Base-by-base conservation (phyloP, 2,888 invertebrate species). In the Toxonevra muliebris region DNA sequence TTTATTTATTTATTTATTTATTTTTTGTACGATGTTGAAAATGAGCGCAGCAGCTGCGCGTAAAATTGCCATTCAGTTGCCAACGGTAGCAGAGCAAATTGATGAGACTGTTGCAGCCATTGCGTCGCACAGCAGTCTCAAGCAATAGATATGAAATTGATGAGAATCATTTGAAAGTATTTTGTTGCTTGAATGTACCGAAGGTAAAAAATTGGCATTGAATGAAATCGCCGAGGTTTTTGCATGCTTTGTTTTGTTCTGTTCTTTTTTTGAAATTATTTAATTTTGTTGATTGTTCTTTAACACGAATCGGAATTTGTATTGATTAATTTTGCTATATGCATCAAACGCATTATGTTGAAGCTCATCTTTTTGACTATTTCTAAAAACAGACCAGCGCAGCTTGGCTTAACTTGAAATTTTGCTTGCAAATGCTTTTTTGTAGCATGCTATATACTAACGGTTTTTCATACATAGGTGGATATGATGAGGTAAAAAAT, bases 41-140 rank as follows among this genome's bases (percentile, higher is more conserved):
- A 74, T 76, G 76, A 76, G 75, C 72, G 75, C 69, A 80, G 79
- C 79, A 73, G 74, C 68, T 58, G 76, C 76, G 63, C 75, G 75
- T 74, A 77, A 78, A 71, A 76, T 75, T 71, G 74, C 75, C 64
- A 73, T 75, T 61, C 75, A 73, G 76, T 78, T 72, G 76, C 79
- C 74, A 68, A 75, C 76, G 74, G 75, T 74, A 77, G 76, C 67
- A 69, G 82, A 76, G 69, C 75, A 77, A 68, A 58, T 65, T 63
- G 73, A 74, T 69, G 72, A 73, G 65, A 48, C 68, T 67, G 66
- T 69, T 63, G 69, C 73, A 60, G 30, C 3, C 30, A 30, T 30
- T 30, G 30, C 30, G 30, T 4, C 2, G 50, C 52, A 19, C 42
- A 48, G 64, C 64, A 69, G 57, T 62, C 66, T 71, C 66, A 71